Evolutionary conservation across 1,140 invertebrate species (phyloP).

Genomic region (Lamellibrachia luymesi): DNA sequence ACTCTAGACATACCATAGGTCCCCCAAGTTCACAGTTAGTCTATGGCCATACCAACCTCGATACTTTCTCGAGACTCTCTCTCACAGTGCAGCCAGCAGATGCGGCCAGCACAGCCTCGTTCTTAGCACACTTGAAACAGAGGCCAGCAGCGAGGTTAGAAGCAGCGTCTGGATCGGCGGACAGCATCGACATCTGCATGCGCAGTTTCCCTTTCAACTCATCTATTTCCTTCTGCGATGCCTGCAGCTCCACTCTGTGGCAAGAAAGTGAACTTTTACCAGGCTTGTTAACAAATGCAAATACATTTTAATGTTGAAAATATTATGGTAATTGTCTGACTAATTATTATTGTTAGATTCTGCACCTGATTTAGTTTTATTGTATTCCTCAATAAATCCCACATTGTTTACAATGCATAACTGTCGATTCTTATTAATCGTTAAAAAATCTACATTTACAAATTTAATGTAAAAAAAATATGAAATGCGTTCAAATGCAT

Average conservation of each 20-base stretch:
- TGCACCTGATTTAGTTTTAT: not conserved
- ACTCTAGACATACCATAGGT: not conserved
- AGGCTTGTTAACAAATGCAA: not conserved
- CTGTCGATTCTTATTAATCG: too few relatives aligned
- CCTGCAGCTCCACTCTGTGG: slow-evolving; percentile 8
- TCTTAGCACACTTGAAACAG: slow-evolving; percentile 9
- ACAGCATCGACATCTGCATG: not conserved
- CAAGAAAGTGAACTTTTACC: not conserved
- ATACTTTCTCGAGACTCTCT: not conserved
- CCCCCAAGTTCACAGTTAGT: not conserved
- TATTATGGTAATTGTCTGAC: not conserved
- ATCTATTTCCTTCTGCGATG: not conserved
- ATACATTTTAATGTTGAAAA: not conserved
- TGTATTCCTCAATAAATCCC: too few relatives aligned
- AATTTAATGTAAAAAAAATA: not conserved
- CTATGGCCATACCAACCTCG: not conserved
- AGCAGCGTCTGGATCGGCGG: not conserved
- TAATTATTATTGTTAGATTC: too few relatives aligned
- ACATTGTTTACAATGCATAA: too few relatives aligned
- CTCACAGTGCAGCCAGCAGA: not conserved
- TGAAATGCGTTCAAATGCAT: not conserved
- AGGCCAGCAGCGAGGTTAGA: not conserved
- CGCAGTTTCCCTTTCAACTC: slow-evolving; percentile 11
- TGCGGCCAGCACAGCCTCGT: slow-evolving; percentile 9
- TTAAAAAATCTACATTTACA: not conserved